A percentile compares a stretch with the other conserved stretches of the same genome.
Evolutionary conservation across 2,888 invertebrate species (phyloP).

Genomic region (Altica lythri): DNA sequence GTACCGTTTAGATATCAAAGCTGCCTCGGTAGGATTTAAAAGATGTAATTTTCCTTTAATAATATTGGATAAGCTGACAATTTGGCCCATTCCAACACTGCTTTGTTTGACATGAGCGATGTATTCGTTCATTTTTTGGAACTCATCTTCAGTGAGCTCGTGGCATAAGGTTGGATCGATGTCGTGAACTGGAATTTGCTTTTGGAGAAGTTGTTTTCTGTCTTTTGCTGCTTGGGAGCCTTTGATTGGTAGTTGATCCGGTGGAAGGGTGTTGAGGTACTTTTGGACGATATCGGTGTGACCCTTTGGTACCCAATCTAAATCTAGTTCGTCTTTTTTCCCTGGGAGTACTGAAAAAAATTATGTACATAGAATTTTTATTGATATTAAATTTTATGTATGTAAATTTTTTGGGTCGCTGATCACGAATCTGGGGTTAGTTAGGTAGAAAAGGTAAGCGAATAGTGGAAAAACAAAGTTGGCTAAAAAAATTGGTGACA

Average conservation of each 20-base stretch:
- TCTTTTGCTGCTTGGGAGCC: constrained; percentile 80
- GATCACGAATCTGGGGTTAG: background rate
- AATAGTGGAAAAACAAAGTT: background rate
- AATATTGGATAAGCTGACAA: constrained; percentile 45
- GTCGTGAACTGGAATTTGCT: constrained; percentile 84
- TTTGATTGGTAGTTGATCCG: constrained; percentile 75
- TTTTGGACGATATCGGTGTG: constrained; percentile 54
- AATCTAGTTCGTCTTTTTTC: constrained; percentile 53
- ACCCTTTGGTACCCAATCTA: constrained; percentile 57
- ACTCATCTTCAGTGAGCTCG: constrained; percentile 58
- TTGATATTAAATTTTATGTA: background rate
- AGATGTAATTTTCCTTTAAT: constrained; percentile 40
- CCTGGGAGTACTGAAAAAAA: constrained; percentile 50
- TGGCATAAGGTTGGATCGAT: constrained; percentile 69
- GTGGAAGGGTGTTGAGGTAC: constrained; percentile 64
- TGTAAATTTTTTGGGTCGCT: too few species aligned
- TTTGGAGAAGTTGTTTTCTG: constrained; percentile 79
- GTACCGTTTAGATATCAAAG: constrained; percentile 45
- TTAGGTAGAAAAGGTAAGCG: background rate
- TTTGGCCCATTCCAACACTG: constrained; percentile 54
- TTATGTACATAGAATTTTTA: background rate
- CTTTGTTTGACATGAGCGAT: constrained; percentile 54
- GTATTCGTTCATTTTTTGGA: constrained; percentile 55
- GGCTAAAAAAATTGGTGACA: background rate
- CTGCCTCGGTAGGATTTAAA: constrained; percentile 39